Evolutionary conservation across 2,797 vertebrate species (phyloP), one percentile per base, ranked within the genome.

Genomic region (Poeciliopsis turneri): DNA sequence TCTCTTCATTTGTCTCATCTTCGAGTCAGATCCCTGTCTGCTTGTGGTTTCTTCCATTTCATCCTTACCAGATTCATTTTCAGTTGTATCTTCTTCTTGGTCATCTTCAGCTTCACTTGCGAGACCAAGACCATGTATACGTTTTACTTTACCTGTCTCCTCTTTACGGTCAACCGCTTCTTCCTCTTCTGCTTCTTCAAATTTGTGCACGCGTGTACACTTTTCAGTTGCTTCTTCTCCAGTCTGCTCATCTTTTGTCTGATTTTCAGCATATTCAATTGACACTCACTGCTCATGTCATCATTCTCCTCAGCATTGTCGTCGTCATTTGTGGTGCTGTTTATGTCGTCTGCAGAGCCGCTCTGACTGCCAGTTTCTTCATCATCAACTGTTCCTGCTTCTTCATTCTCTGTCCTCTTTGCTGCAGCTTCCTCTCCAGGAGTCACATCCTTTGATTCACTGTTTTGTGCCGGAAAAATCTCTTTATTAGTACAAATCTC

Each of bases 61-160:
- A 45, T 74, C 78, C 82, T 86, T 83, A 70, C 89, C 88, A 18
- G 74, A 78, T 51, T 88, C 86, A 41, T 82, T 15, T 80, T 89
- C 88, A 71, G 20, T 68, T 80, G 83, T 70, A 8, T 45, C 84
- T 84, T 84, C 84, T 84, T 23, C 57, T 68, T 79, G 28, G 0
- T 76, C 77, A 25, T 57, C 78, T 59, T 78, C 84, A 68, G 28
- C 46, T 72, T 86, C 87, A 82, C 71, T 84, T 30, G 79, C 75
- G 3, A 51, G 49, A 39, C 47, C 36, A 30, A 57, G 51, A 71
- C 0, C 4, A n/a, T 85, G 49, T 49, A 86, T 61, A 2, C 23
- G 66, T 2, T 68, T 73, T 36, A 23, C 36, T 5, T 33, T 68
- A 2, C 10, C 10, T 0, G 53, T 36, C 20, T 61, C 10, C 4